Base-by-base conservation (phyloP, 2,888 invertebrate genomes). In the Hyposoter dolosus region DNA sequence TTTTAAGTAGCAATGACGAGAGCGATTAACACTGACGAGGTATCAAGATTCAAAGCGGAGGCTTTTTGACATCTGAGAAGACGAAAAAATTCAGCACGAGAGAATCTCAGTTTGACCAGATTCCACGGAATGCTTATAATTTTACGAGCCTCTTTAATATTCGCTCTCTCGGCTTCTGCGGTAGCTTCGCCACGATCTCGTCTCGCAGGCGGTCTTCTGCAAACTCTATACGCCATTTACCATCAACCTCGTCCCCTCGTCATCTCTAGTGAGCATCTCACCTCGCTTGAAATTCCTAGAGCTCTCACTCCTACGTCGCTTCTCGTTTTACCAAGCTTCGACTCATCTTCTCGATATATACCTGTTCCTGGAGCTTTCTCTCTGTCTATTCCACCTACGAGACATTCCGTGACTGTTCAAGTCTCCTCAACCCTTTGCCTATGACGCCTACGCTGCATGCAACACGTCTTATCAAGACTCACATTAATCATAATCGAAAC, bases 131-230 rank as follows among this genome's bases (percentile, higher is more conserved):
- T 91, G 90, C 89, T 90, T 90, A 92, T 93, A 91, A 93, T 92
- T 93, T 92, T 92, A 91, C 90, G 90, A 89, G 90, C 88, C 90
- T 91, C 90, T 90, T 92, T 92, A 92, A 92, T 92, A 91, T 91
- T 90, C 90, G 90, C 84, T 90, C 69, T 88, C 43, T 74, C 23
- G 88, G 91, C 91, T 90, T 88, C 91, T 88, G 89, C 89, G 88
- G 90, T 90, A 84, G 87, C 88, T 83, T 65, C 77, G 43, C 50
- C 53, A 40, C 50, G 68, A 56, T 53, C 74, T 78, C 56, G 50
- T 75, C 76, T 71, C 82, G 40, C 63, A 77, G 78, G 47, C 63
- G 75, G 85, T 69, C 75, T 85, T 35, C 60, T 53, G 82, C 83
- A 80, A 76, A 80, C 75, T 76, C 47, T 50, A 69, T 65, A 82